Percentiles rank a stretch among this genome's conserved stretches.
Conservation (phyloP, 2,888 invertebrate genomes). For the Phaonia tiefii region DNA sequence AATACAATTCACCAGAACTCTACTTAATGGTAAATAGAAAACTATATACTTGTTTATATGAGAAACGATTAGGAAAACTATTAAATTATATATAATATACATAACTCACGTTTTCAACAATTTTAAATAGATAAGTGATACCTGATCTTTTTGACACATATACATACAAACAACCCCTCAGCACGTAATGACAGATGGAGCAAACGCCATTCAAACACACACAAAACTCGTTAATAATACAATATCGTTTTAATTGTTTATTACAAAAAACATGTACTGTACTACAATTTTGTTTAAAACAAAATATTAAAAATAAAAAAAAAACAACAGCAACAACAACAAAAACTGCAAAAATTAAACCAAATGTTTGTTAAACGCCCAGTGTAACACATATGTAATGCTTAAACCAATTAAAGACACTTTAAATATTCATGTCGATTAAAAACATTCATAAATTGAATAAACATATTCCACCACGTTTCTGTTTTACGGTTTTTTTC, state of each 20-base stretch:
- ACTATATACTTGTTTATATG: too few species aligned
- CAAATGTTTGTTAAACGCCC: conserved; percentile 73
- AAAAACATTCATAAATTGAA: conserved; percentile 12
- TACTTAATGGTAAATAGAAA: too few species aligned
- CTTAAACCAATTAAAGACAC: conserved; percentile 65
- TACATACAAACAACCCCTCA: too few species aligned
- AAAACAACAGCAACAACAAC: conserved; percentile 22
- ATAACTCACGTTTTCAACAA: too few species aligned
- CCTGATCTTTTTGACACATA: too few species aligned
- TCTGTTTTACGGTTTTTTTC: neutral
- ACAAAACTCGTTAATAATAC: conserved; percentile 1
- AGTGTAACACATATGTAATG: conserved; percentile 77
- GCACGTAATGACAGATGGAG: too few species aligned
- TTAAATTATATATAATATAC: too few species aligned
- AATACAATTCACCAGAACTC: too few species aligned
- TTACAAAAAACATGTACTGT: conserved; percentile 17
- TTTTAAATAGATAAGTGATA: too few species aligned
- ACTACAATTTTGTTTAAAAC: conserved; percentile 18
- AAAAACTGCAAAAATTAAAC: conserved; percentile 60
- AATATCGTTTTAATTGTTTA: conserved; percentile 49
- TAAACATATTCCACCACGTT: neutral
- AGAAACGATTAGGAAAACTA: too few species aligned
- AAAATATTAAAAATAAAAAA: neutral
- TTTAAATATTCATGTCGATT: conserved; percentile 41
- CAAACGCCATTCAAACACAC: too few species aligned